Evolutionary conservation across 2,113 vertebrate genomes (phyloP), one percentile per base, ranked within the genome.

Genomic region (Takifugu flavidus): DNA sequence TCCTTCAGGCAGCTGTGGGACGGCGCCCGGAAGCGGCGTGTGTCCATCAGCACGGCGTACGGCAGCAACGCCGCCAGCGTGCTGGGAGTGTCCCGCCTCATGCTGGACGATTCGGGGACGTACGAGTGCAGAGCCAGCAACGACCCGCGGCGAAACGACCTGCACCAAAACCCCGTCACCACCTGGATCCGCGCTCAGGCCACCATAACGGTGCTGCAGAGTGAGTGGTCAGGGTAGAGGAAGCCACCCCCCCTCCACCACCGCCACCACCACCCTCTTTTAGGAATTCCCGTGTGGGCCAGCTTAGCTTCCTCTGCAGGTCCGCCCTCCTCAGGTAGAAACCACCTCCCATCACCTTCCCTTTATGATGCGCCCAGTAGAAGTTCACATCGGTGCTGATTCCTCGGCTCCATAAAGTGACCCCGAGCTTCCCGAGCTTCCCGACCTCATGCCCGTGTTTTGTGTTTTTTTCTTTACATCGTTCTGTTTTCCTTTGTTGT

Each of bases 61-160:
- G 94, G 94, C 77, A 72, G 89, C 87, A 97, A 98, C 81, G 93
- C 89, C 39, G 95, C 95, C 79, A 98, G 95, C 74, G 93, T 94
- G 89, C 87, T 99, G 91, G 94, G 91, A 59, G 90, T 98, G 72
- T 92, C 92, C 53, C 92, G 88, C 73, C 93, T 98, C 76, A 90
- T 87, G 70, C 85, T 95, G 90, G 96, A 98, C 64, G 96, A 96
- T 83, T 91, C 93, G 49, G 96, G 95, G 80, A 98, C 95, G 72
- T 99, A 98, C 82, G 95, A 98, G 91, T 98, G 95, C 93, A 93
- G 96, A 90, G 96, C 95, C 88, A 98, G 96, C 92, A 98, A 98
- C 84, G 94, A 98, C 83, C 95, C 94, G 59, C 90, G 93, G 62
- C 94, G 96, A 83, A 96, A 96, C 87, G 93, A 98, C 90, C 91